Percentiles rank a stretch among this genome's conserved stretches.
phyloP scores from a whole-genome alignment of 1,140 invertebrate species.

The Monomorium pharaonis region DNA sequence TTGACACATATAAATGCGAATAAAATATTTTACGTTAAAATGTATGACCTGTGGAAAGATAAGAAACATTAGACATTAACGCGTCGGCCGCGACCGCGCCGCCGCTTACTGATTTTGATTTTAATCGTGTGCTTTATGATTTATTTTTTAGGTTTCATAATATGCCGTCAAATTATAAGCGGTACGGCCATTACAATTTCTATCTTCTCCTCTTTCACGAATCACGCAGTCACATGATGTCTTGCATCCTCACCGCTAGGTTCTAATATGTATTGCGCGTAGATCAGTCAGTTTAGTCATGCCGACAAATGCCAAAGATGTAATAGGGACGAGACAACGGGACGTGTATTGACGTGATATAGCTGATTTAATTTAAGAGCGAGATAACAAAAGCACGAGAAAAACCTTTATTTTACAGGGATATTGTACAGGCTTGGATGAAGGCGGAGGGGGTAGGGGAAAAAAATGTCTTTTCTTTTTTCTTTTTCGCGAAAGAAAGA shows the following conservation, averaged over 20 bases:
- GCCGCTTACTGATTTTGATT: constrained; percentile 64
- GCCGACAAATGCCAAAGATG: neutral
- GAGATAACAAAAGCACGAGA: neutral
- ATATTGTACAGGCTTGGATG: neutral
- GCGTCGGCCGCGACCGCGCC: constrained; percentile 49
- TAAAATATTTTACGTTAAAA: neutral
- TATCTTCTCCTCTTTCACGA: constrained; percentile 73
- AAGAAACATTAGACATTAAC: constrained; percentile 30
- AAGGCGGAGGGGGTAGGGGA: too few relatives aligned
- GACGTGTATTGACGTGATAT: constrained; percentile 25
- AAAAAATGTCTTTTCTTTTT: neutral
- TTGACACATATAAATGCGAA: neutral
- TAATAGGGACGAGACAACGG: constrained; percentile 8
- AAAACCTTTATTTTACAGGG: neutral
- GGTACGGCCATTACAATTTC: constrained; percentile 82
- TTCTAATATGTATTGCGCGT: constrained; percentile 43
- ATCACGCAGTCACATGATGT: constrained; percentile 72
- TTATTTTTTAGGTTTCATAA: constrained; percentile 85
- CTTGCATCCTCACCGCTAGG: constrained; percentile 72
- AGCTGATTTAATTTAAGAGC: constrained; percentile 16
- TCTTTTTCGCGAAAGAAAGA: neutral
- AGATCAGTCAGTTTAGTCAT: constrained; percentile 42
- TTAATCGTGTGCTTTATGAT: constrained; percentile 81
- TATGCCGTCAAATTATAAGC: constrained; percentile 85
- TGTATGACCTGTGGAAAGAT: constrained; percentile 2